phyloP scores from a whole-genome alignment of 2,888 invertebrate genomes.

The Griposia aprilina region DNA sequence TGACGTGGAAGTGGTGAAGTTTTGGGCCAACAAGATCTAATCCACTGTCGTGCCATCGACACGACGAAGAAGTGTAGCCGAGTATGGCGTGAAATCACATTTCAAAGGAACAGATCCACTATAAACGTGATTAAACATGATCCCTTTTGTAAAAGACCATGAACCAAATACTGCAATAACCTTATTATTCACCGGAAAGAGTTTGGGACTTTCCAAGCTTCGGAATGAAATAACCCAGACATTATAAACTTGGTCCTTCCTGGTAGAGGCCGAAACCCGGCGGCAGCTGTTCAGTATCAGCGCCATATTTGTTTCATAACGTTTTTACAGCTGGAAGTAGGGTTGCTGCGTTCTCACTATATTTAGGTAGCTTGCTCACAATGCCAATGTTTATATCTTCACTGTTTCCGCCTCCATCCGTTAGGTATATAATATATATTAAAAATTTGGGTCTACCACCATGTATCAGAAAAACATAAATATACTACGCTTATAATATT shows the following conservation, averaged over 20 bases:
- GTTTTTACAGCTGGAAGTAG: slow-evolving; percentile 8
- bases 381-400: neutral
- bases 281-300: slow-evolving; percentile 31
- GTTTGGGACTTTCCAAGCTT: slow-evolving; percentile 1
- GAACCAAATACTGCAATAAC: neutral
- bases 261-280: neutral
- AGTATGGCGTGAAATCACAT: no score
- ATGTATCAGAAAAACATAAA: neutral
- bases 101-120: no score
- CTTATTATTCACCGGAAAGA: neutral
- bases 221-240: slow-evolving; percentile 23
- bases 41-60: no score
- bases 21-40: no score
- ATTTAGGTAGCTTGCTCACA: neutral
- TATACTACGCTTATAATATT: neutral
- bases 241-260: slow-evolving; percentile 1
- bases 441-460: neutral
- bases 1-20: no score
- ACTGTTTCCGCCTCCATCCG: neutral
- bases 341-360: slow-evolving; percentile 5
- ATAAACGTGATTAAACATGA: no score
- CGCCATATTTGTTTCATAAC: slow-evolving; percentile 41
- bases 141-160: neutral
- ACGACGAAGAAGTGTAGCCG: no score
- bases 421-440: no score